Percentiles rank a stretch among this genome's conserved stretches.
Conservation (phyloP, 2,797 vertebrate species). For the Masticophis lateralis region DNA sequence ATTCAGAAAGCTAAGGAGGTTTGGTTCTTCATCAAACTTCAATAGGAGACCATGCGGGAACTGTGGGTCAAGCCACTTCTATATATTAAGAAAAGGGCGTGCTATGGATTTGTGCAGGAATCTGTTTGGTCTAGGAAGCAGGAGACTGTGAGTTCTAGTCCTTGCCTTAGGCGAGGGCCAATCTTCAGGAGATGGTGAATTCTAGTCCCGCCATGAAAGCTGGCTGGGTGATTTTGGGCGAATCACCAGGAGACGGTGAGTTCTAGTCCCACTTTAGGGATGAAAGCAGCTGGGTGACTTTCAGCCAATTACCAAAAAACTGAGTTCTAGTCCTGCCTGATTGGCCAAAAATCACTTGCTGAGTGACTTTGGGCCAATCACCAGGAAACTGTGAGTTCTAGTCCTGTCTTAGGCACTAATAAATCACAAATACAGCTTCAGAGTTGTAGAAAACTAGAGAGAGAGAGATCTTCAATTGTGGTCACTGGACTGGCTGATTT, state of each 20-base stretch:
- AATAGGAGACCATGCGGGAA: neutral
- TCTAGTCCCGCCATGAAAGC: too few species aligned
- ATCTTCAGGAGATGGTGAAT: too few species aligned
- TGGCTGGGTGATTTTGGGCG: too few species aligned
- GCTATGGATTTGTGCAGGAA: neutral
- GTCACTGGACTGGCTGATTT: neutral
- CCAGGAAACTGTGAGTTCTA: neutral
- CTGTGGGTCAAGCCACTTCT: neutral
- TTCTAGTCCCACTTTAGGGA: too few species aligned
- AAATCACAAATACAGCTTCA: neutral
- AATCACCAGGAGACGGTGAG: too few species aligned
- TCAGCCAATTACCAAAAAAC: too few species aligned
- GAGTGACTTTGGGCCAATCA: neutral
- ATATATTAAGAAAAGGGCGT: neutral
- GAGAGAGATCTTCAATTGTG: neutral
- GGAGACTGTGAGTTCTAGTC: too few species aligned
- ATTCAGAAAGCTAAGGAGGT: neutral
- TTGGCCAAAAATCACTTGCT: neutral
- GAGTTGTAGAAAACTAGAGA: neutral
- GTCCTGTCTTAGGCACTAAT: neutral
- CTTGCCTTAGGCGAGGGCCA: too few species aligned
- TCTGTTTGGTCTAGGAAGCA: neutral
- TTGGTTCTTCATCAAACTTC: neutral
- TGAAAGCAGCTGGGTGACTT: too few species aligned
- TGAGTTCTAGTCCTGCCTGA: neutral